These are phyloP conservation scores for Seladonia tumulorum DNA, from an alignment of 2,888 invertebrate species.

Conservation along the genomic window DNA sequence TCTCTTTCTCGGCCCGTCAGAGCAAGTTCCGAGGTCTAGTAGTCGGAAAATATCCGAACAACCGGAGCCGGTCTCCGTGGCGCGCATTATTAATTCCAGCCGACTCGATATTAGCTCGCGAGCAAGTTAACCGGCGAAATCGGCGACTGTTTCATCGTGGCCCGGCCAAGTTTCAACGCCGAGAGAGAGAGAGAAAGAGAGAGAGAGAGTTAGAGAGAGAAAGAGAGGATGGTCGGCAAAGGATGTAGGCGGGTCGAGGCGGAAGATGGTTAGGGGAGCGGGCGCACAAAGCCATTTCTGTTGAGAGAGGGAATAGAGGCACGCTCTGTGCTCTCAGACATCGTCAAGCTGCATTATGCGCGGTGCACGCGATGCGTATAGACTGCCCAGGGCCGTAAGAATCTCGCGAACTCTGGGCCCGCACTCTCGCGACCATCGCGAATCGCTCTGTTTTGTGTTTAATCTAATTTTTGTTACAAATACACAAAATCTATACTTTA, in stretches of 20 bases:
- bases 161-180: constrained; percentile 44
- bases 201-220: background rate
- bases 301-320: constrained; percentile 70
- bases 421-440: background rate
- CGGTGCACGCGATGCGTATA: constrained; percentile 66
- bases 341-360: constrained; percentile 66
- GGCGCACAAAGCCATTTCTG: constrained; percentile 72
- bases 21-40: background rate
- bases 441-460: too few species aligned
- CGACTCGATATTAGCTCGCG: constrained; percentile 32
- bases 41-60: background rate
- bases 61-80: background rate
- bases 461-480: too few species aligned
- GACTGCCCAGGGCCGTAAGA: constrained; percentile 61
- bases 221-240: constrained; percentile 46
- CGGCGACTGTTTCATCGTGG: constrained; percentile 29
- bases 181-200: background rate
- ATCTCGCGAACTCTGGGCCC: background rate
- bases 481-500: too few species aligned
- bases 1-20: background rate
- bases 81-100: background rate
- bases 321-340: constrained; percentile 72
- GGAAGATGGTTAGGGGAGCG: constrained; percentile 61
- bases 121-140: constrained; percentile 46
- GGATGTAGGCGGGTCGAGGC: constrained; percentile 38